phyloP scores from a whole-genome alignment of 2,113 vertebrate species.

The Ginglymostoma cirratum region DNA sequence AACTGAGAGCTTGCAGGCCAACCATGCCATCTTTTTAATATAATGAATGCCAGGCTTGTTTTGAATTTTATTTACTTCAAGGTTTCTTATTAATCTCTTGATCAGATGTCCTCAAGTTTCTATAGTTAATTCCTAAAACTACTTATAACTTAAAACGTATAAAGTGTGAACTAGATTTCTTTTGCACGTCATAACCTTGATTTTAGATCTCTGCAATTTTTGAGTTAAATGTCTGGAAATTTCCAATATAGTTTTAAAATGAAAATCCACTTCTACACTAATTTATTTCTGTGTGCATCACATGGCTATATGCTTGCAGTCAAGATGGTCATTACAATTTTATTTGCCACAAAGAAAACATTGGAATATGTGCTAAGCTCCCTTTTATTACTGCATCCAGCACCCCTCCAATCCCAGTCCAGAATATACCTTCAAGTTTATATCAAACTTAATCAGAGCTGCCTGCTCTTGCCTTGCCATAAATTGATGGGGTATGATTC shows the following conservation, averaged over 20 bases:
- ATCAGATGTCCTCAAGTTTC: neutral
- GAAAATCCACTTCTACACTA: neutral
- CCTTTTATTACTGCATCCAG: neutral
- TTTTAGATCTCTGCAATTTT: neutral
- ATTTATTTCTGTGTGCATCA: neutral
- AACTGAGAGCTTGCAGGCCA: too few species aligned
- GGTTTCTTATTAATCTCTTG: neutral
- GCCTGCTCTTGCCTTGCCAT: neutral
- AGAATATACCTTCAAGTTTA: neutral
- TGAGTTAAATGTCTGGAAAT: neutral
- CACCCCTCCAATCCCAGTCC: neutral
- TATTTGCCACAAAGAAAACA: neutral
- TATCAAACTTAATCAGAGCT: too few species aligned
- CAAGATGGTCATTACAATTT: neutral
- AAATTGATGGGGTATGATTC: neutral
- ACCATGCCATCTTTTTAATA: too few species aligned
- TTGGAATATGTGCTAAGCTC: neutral
- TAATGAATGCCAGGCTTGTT: neutral
- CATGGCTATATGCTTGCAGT: neutral
- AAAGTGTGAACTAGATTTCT: too few species aligned
- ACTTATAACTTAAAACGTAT: too few species aligned
- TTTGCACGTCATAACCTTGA: too few species aligned
- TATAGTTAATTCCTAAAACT: too few species aligned
- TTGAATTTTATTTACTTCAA: neutral
- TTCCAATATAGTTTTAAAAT: neutral